Base-by-base conservation (phyloP, 2,113 vertebrate species). In the Dipodomys ordii region DNA sequence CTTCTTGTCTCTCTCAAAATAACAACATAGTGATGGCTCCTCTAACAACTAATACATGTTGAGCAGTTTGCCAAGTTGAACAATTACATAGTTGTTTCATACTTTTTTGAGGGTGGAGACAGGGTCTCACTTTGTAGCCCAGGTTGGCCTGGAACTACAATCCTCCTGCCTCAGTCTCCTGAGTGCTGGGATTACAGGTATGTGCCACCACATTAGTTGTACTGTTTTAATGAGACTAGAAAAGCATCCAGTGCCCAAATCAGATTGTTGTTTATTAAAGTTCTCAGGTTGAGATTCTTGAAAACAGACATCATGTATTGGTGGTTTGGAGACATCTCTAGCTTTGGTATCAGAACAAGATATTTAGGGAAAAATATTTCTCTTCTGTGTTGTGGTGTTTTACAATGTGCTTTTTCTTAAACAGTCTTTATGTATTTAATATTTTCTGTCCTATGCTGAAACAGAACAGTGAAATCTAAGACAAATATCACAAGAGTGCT, bases 391-490 rank as follows among this genome's bases (percentile, higher is more conserved):
- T 92, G 93, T 32, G 46, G 74, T 57, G 49, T 30, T 76, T 78
- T 30, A 9, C 6, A 28, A 0, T 83, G 53, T 57, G 71, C 62
- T 85, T 57, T 91, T 10, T 84, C 23, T 64, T 22, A 1, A 64
- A 72, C 49, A 79, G 4, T 18, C 6, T 92, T 62, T 72, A 2
- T 89, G n/a, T 39, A 49, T 46, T 84, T 82, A 28, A 19, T 65
- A 46, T 89, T 90, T 85, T 92, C 39, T 20, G 15, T 49, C 10
- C 44, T 49, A 8, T 13, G 25, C 28, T 82, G 44, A 79, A 35
- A 16, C 23, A 90, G 87, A 95, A 94, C 84, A 85, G 64, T 80
- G 39, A 78, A 79, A 81, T 30, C 30, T 19, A n/a, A 62, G 18
- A 46, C 22, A 78, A 80, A 95, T 35, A 30, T 10, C 25, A 22